These are phyloP conservation scores for Papilio glaucus DNA, from an alignment of 1,140 invertebrate genomes.

Conservation along the genomic window DNA sequence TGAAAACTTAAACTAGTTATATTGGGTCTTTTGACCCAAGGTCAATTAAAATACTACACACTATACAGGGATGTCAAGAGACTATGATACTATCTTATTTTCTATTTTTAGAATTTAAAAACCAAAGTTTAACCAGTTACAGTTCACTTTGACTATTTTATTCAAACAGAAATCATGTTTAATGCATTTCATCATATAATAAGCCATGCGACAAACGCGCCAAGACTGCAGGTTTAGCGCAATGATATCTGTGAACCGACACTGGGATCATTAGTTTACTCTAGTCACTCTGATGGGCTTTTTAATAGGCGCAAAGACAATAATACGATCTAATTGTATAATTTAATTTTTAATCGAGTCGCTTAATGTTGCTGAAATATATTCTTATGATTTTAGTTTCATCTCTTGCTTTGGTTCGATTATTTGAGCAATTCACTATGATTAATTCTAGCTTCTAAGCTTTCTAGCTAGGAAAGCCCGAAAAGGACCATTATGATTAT, in stretches of 20 bases:
- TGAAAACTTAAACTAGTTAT: too few species aligned
- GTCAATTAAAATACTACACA: too few species aligned
- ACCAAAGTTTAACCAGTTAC: too few species aligned
- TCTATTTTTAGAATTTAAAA: too few species aligned
- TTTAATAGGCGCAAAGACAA: conserved; percentile 10
- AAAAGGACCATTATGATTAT: too few species aligned
- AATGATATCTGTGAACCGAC: background rate
- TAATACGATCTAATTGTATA: background rate
- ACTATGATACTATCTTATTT: too few species aligned
- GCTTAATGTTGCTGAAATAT: background rate
- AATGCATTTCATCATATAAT: background rate
- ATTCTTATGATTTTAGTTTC: background rate
- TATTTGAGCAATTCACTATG: too few species aligned
- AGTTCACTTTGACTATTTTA: background rate
- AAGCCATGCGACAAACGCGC: background rate
- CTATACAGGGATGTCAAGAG: too few species aligned
- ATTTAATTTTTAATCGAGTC: background rate
- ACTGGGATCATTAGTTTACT: background rate
- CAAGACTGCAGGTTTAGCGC: background rate
- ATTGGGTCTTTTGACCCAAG: too few species aligned
- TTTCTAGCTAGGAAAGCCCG: too few species aligned
- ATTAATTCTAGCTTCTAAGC: too few species aligned
- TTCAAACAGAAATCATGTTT: background rate
- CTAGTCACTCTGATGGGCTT: background rate
- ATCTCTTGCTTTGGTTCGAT: too few species aligned